A percentile compares a stretch with the other conserved stretches of the same genome.
Conservation (phyloP, 2,888 invertebrate species). For the Dexiosoma caninum region DNA sequence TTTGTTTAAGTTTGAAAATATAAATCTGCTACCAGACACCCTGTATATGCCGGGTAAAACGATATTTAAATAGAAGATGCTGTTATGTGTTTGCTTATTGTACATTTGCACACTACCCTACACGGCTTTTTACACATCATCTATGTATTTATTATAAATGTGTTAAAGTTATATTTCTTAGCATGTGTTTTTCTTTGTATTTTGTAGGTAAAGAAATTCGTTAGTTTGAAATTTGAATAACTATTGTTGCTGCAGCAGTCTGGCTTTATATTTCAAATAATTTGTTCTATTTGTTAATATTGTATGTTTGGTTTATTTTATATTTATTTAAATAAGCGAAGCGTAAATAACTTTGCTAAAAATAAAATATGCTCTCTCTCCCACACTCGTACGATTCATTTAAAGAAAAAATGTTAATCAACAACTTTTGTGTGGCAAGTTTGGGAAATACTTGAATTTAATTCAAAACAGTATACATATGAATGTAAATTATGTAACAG, state of each 20-base stretch:
- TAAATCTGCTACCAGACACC: too few species aligned
- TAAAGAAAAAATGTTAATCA: conserved; percentile 45
- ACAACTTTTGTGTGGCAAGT: conserved; percentile 39
- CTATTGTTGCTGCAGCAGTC: conserved; percentile 8
- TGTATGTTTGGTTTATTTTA: conserved; percentile 31
- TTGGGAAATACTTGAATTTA: conserved; percentile 47
- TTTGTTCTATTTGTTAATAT: conserved; percentile 16
- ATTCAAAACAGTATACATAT: background rate
- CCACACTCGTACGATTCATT: background rate
- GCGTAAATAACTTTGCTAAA: conserved; percentile 10
- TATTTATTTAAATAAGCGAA: conserved; percentile 49
- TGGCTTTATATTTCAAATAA: conserved; percentile 2
- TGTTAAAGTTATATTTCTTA: background rate
- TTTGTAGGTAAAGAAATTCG: conserved; percentile 6
- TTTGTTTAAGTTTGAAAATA: background rate
- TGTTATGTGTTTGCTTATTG: background rate
- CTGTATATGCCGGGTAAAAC: conserved; percentile 16
- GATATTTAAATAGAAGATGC: conserved; percentile 5
- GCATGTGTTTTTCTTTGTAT: background rate
- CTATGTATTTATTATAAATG: background rate
- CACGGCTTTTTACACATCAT: too few species aligned
- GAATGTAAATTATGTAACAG: background rate
- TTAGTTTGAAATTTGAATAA: conserved; percentile 32
- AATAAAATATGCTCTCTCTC: too few species aligned
- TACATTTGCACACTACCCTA: background rate